Conservation (phyloP, 2,113 vertebrate species). For the Gadus macrocephalus region DNA sequence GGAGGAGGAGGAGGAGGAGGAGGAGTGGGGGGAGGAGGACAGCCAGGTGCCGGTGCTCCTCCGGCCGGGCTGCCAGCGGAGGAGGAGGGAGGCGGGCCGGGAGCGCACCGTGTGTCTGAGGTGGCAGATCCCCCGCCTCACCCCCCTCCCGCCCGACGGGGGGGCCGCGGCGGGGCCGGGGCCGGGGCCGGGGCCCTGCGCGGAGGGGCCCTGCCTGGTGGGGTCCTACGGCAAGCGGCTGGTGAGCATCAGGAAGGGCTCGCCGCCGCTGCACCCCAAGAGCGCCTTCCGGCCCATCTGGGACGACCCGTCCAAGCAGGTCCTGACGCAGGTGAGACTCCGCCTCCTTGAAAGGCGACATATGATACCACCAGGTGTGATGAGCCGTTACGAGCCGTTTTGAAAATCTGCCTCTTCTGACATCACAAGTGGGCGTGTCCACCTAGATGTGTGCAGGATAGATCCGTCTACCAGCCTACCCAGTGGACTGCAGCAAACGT, state of each 20-base stretch:
- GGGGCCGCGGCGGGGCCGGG: slow-evolving; percentile 7
- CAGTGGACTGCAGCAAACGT: too few relatives aligned
- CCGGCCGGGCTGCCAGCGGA: slow-evolving; percentile 56
- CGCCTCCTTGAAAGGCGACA: too few relatives aligned
- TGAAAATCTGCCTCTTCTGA: too few relatives aligned
- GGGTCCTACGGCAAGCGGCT: slow-evolving; percentile 48
- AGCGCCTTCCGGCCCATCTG: slow-evolving; percentile 73
- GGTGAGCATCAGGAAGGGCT: slow-evolving; percentile 55
- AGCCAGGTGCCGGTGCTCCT: slow-evolving; percentile 73
- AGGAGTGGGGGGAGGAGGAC: slow-evolving; percentile 64
- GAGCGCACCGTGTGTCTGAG: slow-evolving; percentile 65
- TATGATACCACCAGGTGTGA: too few relatives aligned
- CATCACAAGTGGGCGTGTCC: too few relatives aligned
- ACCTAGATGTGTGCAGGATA: too few relatives aligned
- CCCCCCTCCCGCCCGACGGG: slow-evolving; percentile 59
- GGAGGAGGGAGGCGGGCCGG: slow-evolving; percentile 24
- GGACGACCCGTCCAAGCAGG: slow-evolving; percentile 70
- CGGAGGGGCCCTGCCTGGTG: slow-evolving; percentile 34
- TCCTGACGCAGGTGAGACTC: slow-evolving; percentile 9
- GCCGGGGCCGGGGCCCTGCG: slow-evolving; percentile 5
- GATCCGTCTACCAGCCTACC: too few relatives aligned
- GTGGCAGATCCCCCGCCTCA: slow-evolving; percentile 72
- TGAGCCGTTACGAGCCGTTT: too few relatives aligned
- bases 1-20: slow-evolving; percentile 53
- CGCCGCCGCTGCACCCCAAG: slow-evolving; percentile 49